A percentile compares a stretch with the other conserved stretches of the same genome.
Conservation (phyloP, 2,797 vertebrate species). For the Myotis daubentonii region DNA sequence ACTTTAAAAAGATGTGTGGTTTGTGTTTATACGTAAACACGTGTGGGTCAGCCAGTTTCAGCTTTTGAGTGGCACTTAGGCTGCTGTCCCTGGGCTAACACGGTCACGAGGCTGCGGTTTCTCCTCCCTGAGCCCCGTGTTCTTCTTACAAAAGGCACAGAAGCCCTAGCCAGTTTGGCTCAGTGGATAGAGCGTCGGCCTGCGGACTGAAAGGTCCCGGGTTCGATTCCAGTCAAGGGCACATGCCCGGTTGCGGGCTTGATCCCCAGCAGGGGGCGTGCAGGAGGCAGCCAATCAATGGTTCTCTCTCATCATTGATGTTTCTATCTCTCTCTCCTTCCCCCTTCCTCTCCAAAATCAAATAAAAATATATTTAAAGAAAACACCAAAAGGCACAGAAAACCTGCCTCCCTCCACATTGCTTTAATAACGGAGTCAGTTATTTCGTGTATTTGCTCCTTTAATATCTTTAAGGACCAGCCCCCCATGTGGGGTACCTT, state of each 20-base stretch:
- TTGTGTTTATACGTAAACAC: background rate
- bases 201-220: no score
- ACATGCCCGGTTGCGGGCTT: no score
- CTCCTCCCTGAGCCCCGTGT: background rate
- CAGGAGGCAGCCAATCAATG: no score
- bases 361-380: no score
- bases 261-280: no score
- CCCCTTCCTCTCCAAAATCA: no score
- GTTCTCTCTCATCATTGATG: no score
- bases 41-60: background rate
- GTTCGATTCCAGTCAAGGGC: no score
- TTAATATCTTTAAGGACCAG: background rate
- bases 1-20: background rate
- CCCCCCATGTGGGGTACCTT: accelerated
- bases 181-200: no score
- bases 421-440: background rate
- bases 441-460: background rate
- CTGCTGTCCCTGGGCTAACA: background rate
- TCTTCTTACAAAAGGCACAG: slow-evolving; percentile 1
- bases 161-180: no score
- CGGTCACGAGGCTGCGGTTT: background rate
- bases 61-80: background rate
- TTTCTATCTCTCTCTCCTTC: no score
- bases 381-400: background rate
- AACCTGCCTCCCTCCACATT: background rate